Evolutionary conservation across 2,113 vertebrate species (phyloP).

Genomic region (Myotis lucifugus): DNA sequence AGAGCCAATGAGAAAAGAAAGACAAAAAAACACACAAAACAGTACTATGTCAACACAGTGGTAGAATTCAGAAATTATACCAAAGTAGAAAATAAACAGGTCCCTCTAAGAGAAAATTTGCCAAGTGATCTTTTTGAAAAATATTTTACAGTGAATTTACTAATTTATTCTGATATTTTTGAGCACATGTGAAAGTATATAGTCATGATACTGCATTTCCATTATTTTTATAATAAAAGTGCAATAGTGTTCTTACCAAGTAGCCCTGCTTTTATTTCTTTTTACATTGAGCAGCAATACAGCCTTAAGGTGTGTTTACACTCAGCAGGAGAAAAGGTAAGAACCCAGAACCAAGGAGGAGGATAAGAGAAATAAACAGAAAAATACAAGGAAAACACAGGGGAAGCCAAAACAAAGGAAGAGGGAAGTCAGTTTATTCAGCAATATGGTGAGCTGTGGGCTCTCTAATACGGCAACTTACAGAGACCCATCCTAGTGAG

Average conservation of each 20-base stretch:
- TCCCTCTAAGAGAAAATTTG: neutral
- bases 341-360: neutral
- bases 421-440: neutral
- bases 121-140: neutral
- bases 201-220: neutral
- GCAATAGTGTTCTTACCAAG: neutral
- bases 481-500: neutral
- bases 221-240: neutral
- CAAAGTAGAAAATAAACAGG: neutral
- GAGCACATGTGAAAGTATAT: neutral
- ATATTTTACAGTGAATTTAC: neutral
- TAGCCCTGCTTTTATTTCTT: neutral
- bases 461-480: neutral
- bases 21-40: neutral
- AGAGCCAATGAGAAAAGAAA: neutral
- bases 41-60: neutral
- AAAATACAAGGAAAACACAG: conserved; percentile 20
- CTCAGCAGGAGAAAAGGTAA: conserved; percentile 6
- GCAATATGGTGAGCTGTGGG: neutral
- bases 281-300: neutral
- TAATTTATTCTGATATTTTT: neutral
- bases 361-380: neutral
- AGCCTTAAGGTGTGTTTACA: neutral
- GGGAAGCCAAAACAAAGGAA: neutral
- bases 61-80: neutral